phyloP scores from a whole-genome alignment of 35 echinoderm and acorn worm genomes.

The Holothuria glaberrima region DNA sequence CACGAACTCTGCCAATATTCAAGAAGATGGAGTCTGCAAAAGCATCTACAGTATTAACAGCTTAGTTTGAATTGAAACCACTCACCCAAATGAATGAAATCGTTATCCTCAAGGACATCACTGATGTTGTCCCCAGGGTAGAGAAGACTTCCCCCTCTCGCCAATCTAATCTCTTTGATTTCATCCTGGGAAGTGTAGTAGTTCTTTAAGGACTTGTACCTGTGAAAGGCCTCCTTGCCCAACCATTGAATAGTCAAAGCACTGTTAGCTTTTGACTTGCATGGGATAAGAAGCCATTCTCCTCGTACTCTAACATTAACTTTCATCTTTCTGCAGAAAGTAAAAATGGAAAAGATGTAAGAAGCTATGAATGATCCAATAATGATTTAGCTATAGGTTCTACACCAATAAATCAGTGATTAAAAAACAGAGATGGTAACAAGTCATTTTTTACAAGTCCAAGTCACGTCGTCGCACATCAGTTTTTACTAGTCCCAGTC shows the following conservation, averaged over 20 bases:
- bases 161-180: conserved; percentile 75
- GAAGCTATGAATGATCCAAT: no score
- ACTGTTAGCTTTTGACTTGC: conserved; percentile 44
- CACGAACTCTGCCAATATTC: no score
- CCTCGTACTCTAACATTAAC: conserved; percentile 75
- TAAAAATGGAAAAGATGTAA: neutral
- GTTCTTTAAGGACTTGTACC: conserved; percentile 63
- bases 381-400: no score
- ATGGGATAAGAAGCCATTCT: conserved; percentile 94
- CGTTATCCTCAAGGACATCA: conserved; percentile 87
- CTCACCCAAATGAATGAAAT: conserved; percentile 86
- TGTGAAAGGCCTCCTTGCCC: conserved; percentile 66
- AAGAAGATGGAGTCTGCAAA: no score
- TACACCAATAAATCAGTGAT: no score
- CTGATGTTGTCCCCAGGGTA: conserved; percentile 76
- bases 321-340: conserved; percentile 60
- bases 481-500: no score
- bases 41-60: no score
- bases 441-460: no score
- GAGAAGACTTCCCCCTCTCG: conserved; percentile 85
- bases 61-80: neutral
- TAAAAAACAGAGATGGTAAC: no score
- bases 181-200: conserved; percentile 42
- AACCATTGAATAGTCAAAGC: conserved; percentile 63
- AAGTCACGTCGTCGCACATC: no score